A percentile compares a stretch with the other conserved stretches of the same genome.
phyloP scores from a whole-genome alignment of 2,797 vertebrate genomes.

The Decapterus maruadsi region DNA sequence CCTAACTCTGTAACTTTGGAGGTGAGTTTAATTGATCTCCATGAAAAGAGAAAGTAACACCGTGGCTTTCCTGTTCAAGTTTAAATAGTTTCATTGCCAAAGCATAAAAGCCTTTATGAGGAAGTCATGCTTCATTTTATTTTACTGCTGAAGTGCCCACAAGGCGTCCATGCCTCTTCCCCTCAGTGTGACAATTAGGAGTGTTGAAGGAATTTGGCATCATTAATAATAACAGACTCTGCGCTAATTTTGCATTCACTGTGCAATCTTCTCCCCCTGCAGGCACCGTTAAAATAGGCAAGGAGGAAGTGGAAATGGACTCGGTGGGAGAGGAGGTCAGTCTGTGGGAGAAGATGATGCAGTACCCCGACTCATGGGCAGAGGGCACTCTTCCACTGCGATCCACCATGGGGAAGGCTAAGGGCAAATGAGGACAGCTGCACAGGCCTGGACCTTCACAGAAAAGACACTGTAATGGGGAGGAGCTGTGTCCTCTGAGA shows the following conservation, averaged over 20 bases:
- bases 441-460: neutral
- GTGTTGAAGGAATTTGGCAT: conserved; percentile 12
- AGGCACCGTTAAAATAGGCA: conserved; percentile 76
- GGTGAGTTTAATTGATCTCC: neutral
- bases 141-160: conserved; percentile 4
- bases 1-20: neutral
- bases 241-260: conserved; percentile 3
- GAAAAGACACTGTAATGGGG: conserved; percentile 8
- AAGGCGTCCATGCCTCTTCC: neutral
- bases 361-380: conserved; percentile 97
- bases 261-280: conserved; percentile 38
- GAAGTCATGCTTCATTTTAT: neutral
- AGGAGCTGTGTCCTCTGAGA: conserved; percentile 24
- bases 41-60: neutral
- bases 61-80: neutral
- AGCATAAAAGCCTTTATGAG: conserved; percentile 11
- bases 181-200: neutral
- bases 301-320: conserved; percentile 89
- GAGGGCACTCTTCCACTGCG: conserved; percentile 95
- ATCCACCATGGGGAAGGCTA: conserved; percentile 88
- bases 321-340: conserved; percentile 93
- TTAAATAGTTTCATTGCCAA: neutral
- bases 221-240: conserved; percentile 7
- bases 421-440: conserved; percentile 75
- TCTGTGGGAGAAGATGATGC: conserved; percentile 97